Evolutionary conservation across 1,140 invertebrate species (phyloP), one percentile per base, ranked within the genome.

Genomic region (Ectropis grisescens): DNA sequence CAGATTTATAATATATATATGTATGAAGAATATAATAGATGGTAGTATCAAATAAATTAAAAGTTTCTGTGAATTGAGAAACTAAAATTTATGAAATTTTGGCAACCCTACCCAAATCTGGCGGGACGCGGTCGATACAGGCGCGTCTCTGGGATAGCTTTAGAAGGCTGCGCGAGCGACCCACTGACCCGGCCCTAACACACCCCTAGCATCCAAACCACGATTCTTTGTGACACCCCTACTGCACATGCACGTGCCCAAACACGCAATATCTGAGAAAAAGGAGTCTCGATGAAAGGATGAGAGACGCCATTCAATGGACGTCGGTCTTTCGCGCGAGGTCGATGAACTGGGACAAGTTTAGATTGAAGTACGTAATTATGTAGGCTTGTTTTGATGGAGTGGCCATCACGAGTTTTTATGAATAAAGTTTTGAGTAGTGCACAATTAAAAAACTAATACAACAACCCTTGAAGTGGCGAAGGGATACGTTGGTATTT

Each of bases 71-170:
- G n/a, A n/a, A n/a, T n/a, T n/a, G n/a, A n/a, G n/a, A n/a, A n/a
- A n/a, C n/a, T n/a, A n/a, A n/a, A n/a, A n/a, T n/a, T n/a, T n/a
- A n/a, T n/a, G n/a, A n/a, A n/a, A n/a, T 29, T 37, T 41, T 30
- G 61, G 13, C 70, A 80, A 41, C 75, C 75, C 75, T 80, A 61
- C n/a, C 4, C 7, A 26, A 30, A 33, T 42, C 24, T 58, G 58
- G 64, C 60, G 61, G 33, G 61, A 58, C 28, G 59, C 64, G 75
- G 70, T 80, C 75, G 75, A 80, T 78, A 80, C 47, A 76, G 71
- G 58, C 62, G 70, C 75, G 66, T 66, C 61, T 48, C 58, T 55
- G 62, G n/a, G n/a, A n/a, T n/a, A 55, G 59, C 59, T 60, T 54
- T 48, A 47, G 61, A 68, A 69, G 65, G 65, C 61, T 75, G 67